Base-by-base conservation (phyloP, 1,140 invertebrate species). In the Lasaia peninsularis region DNA sequence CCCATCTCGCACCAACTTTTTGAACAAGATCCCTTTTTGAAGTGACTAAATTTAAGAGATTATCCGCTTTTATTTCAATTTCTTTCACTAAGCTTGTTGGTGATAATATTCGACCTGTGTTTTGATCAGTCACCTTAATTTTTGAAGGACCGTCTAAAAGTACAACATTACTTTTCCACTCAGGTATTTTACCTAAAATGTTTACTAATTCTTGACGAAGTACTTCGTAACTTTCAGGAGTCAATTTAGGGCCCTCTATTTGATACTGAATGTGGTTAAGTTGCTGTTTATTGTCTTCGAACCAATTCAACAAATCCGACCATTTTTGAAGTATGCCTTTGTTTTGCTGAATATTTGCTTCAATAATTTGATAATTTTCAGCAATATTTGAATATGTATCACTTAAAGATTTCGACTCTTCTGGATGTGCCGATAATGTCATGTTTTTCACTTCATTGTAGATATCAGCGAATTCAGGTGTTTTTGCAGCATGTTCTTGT, bases 391-490 rank as follows among this genome's bases (percentile, higher is more conserved):
- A 92, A 73, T 96, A 97, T 4, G 92, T 92, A 52, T 95, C 92
- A 65, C 94, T 93, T 0, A 97, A 82, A n/a, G 91, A 83, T 56
- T 93, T 91, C 5, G 92, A 91, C 75, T 97, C 96, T 63, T 94
- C 92, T 1, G 93, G 90, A 24, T 92, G 92, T 34, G 93, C 92
- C n/a, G 91, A 88, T 1, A 92, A 72, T 0, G 93, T 92, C 50
- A 97, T 88, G 57, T 93, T 92, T 69, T 96, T 96, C 0, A 98
- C 92, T 89, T 97, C 95, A 65, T 95, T 93, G 59, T 96, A 94
- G 56, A 96, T 95, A 14, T 91, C 89, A 57, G 92, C 91, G 58
- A 97, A 95, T 21, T 91, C 90, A 0, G 93, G 91, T 65, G 94
- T 93, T 63, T 95, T 95, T 53, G 96, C 94, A 8, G 93, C 92